Evolutionary conservation across 2,113 vertebrate species (phyloP).

Genomic region (Micromys minutus): DNA sequence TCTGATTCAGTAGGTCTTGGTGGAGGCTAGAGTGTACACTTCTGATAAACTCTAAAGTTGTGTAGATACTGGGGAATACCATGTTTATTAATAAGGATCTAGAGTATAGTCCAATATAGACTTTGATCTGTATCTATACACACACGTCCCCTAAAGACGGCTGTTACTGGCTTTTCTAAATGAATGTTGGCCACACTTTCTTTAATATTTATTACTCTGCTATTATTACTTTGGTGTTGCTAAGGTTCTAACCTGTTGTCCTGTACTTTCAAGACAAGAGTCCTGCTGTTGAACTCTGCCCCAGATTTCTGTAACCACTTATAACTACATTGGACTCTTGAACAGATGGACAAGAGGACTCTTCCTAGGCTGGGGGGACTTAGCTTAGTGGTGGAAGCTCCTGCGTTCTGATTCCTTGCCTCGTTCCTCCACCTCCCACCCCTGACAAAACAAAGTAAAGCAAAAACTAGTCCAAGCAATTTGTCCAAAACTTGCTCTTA

Average conservation of each 20-base stretch:
- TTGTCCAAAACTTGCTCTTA: not conserved
- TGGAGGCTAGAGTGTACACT: not conserved
- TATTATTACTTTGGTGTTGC: not conserved
- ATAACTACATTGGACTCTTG: not conserved
- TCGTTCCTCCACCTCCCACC: not conserved
- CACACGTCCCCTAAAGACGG: not conserved
- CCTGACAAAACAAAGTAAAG: not conserved
- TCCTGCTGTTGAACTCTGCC: not conserved
- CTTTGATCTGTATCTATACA: not conserved
- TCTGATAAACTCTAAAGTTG: not conserved
- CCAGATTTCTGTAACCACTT: not conserved
- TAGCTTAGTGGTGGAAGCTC: not conserved
- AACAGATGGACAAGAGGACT: not conserved
- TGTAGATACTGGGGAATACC: not conserved
- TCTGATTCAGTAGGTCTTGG: slow-evolving; percentile 14
- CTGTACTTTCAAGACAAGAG: not conserved
- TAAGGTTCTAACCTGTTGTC: not conserved
- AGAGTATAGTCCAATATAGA: not conserved
- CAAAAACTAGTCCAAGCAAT: not conserved
- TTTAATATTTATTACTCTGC: not conserved
- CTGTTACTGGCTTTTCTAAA: slow-evolving; percentile 12
- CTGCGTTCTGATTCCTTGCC: not conserved
- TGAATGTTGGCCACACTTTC: not conserved
- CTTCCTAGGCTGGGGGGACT: not conserved
- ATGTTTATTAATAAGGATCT: not conserved